phyloP scores from a whole-genome alignment of 2,888 invertebrate genomes.

The Dione vanillae region DNA sequence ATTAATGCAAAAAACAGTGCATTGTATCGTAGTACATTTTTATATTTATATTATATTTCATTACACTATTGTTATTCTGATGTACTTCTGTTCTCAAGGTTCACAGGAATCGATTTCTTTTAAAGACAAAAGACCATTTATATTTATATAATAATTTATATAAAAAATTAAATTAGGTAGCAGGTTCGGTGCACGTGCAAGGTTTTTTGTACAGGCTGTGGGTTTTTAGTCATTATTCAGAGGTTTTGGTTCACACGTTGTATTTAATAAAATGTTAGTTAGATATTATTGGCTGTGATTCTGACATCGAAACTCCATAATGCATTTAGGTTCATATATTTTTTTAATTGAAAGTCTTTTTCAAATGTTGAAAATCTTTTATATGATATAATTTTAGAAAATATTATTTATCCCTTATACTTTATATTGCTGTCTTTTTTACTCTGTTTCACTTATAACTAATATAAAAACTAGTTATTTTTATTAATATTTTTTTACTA shows the following conservation, averaged over 20 bases:
- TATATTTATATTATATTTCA: background rate
- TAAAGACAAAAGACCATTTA: background rate
- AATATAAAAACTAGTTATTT: background rate
- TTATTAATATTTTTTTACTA: background rate
- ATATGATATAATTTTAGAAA: no score
- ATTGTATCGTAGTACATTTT: constrained; percentile 3
- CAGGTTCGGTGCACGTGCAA: background rate
- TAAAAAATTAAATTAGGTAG: background rate
- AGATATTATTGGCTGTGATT: no score
- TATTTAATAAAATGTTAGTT: background rate
- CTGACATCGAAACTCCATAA: no score
- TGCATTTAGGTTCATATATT: no score
- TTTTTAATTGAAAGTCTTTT: no score
- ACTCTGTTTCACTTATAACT: no score
- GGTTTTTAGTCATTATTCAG: background rate
- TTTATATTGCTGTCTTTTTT: no score
- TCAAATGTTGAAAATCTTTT: no score
- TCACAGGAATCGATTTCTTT: background rate
- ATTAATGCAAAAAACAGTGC: constrained; percentile 1
- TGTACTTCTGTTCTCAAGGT: background rate
- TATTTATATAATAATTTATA: background rate
- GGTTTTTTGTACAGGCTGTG: background rate
- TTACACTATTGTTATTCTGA: constrained; percentile 12
- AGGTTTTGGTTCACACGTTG: background rate
- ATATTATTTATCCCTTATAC: no score